Evolutionary conservation across 2,888 invertebrate species (phyloP).

Genomic region (Tillus elongatus): DNA sequence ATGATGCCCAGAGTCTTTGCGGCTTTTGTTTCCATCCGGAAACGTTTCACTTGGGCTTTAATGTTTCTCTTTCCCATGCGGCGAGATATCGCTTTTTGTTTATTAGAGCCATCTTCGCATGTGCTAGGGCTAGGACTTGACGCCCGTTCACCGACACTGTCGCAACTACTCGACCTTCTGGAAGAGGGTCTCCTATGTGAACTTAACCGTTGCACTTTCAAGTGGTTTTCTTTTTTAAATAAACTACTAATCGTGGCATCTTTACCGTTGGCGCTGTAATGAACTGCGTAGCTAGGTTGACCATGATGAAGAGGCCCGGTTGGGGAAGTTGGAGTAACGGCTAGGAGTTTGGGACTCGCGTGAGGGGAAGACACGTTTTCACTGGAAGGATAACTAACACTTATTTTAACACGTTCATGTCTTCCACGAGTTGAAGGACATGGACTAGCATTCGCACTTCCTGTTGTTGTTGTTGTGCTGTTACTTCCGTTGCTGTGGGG

Average conservation of each 20-base stretch:
- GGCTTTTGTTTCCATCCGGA: constrained; percentile 93
- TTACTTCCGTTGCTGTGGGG: constrained; percentile 60
- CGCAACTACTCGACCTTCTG: constrained; percentile 45
- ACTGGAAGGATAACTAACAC: constrained; percentile 74
- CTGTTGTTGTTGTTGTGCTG: constrained; percentile 60
- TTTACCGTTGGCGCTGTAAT: constrained; percentile 57
- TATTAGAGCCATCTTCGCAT: constrained; percentile 30
- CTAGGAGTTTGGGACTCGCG: constrained; percentile 32
- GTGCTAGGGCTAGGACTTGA: constrained; percentile 43
- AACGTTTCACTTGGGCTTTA: constrained; percentile 83
- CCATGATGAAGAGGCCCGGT: constrained; percentile 20
- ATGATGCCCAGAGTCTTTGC: constrained; percentile 95
- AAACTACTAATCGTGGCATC: constrained; percentile 48
- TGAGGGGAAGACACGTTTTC: constrained; percentile 48
- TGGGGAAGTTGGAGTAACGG: constrained; percentile 40
- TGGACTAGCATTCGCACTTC: constrained; percentile 56
- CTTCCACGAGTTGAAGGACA: constrained; percentile 49
- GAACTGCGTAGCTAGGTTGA: constrained; percentile 52
- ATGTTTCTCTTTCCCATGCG: constrained; percentile 84
- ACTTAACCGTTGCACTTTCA: constrained; percentile 45
- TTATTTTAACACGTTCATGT: constrained; percentile 76
- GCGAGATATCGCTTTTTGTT: constrained; percentile 45
- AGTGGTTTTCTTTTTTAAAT: constrained; percentile 47
- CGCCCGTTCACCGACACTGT: constrained; percentile 43
- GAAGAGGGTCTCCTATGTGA: constrained; percentile 32